Base-by-base conservation (phyloP, 1,140 invertebrate genomes). In the Drosophila miranda region DNA sequence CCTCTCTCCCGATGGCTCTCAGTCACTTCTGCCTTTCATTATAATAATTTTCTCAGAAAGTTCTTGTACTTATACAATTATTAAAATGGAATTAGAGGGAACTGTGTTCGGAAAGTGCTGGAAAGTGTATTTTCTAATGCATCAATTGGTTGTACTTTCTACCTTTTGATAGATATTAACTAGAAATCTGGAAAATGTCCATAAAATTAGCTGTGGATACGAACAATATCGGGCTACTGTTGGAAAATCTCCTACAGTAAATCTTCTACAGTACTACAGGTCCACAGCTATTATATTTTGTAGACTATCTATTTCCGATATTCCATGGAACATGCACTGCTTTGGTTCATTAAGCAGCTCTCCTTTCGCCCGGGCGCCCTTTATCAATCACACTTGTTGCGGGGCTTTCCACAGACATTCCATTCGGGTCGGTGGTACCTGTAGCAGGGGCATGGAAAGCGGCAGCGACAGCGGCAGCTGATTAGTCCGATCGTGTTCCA, bases 21-120 rank as follows among this genome's bases (percentile, higher is more conserved):
- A 26, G 23, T 45, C 19, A 60, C 54, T 58, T 50, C 46, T 64
- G 63, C 45, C 81, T 44, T 68, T 59, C 58, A 77, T 86, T 77
- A 74, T 86, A 67, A 75, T 81, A 49, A 59, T 67, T 74, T 84
- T 77, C 81, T 61, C 57, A 55, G 73, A 75, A 84, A 74, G 38
- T 81, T 86, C 68, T 68, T 6, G 73, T 43, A 64, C 81, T 86
- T 86, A 84, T 84, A 86, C 86, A 84, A 81, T 84, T 84, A 84
- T 84, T 84, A 84, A 86, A 81, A 86, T 63, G 14, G 58, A 74
- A 84, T 86, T 84, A 84, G 42, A 84, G 42, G 44, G 63, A 58
- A 30, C 34, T 57, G 71, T 61, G 55, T 79, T 58, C 7, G 74
- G 51, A 30, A 68, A 55, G 38, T 75, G 28, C 49, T 59, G 60